Evolutionary conservation across 2,888 invertebrate species (phyloP), one percentile per base, ranked within the genome.

Genomic region (Beris morrisii): DNA sequence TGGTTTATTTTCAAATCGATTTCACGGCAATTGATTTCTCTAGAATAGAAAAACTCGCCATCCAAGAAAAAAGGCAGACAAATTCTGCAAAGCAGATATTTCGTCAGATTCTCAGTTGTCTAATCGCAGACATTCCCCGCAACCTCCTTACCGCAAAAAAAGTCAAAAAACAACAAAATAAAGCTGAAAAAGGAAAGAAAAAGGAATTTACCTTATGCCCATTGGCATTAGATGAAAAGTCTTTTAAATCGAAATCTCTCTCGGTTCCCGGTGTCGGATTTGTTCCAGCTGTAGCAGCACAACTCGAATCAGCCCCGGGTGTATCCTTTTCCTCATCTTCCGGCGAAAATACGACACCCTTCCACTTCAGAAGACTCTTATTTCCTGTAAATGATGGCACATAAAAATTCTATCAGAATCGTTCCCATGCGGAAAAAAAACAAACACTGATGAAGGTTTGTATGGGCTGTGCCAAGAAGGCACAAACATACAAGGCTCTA

Each of bases 291-390:
- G 69, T 69, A 64, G 66, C 66, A 46, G 64, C 61, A 54, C 63
- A 63, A 61, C 63, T 67, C 28, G 53, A 48, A 50, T 58, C 64
- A 31, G 52, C 52, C 28, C 30, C 46, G 13, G 67, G 22, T 38
- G 43, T 15, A 32, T 22, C 15, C 5, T 43, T 30, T 30, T 38
- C 28, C 61, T 69, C 72, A 55, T 69, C 70, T 70, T 88, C 87
- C 4, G 88, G 88, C 15, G 88, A 87, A 74, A 91, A 84, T 70
- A 88, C 86, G 54, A 88, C 87, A 57, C 88, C 90, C 79, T 91
- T 91, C 90, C 91, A 91, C 82, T 90, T 91, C 43, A 72, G 58
- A 54, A 73, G 67, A 67, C 70, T 70, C 68, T 70, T 69, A 52
- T 66, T 71, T 67, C 69, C 70, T 71, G 65, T 45, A 57, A 64